phyloP scores from a whole-genome alignment of 2,113 vertebrate species.

The Pachycephala philippinensis region DNA sequence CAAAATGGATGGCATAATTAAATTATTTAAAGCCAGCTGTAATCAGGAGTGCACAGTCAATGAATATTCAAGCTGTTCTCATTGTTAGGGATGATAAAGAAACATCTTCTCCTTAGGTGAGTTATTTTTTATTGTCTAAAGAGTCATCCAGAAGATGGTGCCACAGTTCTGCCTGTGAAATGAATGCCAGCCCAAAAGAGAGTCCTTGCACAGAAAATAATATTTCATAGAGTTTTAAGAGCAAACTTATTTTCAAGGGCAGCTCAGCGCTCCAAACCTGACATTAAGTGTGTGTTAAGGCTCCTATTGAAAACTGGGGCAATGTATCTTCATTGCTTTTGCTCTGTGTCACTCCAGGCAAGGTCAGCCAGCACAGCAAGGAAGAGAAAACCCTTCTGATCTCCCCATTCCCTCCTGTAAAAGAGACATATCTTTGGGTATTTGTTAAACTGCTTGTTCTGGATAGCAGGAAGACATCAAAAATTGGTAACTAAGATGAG shows the following conservation, averaged over 20 bases:
- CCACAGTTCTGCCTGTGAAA: constrained; percentile 70
- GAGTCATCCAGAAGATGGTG: constrained; percentile 73
- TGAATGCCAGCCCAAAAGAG: neutral
- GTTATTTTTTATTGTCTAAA: constrained; percentile 39
- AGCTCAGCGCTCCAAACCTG: constrained; percentile 1
- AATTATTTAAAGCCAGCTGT: constrained; percentile 51
- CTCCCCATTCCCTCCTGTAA: neutral
- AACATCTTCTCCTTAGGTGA: neutral
- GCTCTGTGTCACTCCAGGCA: constrained; percentile 45
- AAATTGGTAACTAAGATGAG: neutral
- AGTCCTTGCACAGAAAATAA: neutral
- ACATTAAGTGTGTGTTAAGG: neutral
- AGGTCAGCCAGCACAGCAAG: constrained; percentile 12
- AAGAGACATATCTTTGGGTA: neutral
- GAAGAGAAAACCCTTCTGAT: neutral
- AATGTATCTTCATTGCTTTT: constrained; percentile 3
- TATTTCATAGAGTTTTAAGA: neutral
- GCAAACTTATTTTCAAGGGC: constrained; percentile 19
- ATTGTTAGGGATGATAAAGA: constrained; percentile 44
- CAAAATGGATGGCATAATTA: constrained; percentile 66
- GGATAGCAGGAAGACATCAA: neutral
- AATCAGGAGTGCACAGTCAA: constrained; percentile 62
- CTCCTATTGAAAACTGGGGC: constrained; percentile 27
- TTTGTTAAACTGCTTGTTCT: neutral
- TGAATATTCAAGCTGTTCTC: constrained; percentile 69